phyloP scores from a whole-genome alignment of 2,113 vertebrate species.

The Seriola dumerili region DNA sequence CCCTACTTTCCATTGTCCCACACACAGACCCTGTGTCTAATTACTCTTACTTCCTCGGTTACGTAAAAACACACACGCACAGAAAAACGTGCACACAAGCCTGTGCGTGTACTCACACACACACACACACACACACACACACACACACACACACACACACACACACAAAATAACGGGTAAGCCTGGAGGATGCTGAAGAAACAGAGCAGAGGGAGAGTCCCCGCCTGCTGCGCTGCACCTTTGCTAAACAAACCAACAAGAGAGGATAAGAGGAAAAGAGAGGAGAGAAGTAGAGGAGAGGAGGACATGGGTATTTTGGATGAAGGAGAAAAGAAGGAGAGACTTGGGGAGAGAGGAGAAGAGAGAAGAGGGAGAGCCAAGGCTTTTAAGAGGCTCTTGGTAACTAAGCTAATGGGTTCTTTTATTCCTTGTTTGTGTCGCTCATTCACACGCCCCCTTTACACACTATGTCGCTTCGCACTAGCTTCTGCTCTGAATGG shows the following conservation, averaged over 20 bases:
- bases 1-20: conserved; percentile 24
- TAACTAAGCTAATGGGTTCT: conserved; percentile 60
- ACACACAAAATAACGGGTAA: conserved; percentile 8
- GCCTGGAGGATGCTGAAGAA: conserved; percentile 43
- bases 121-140: background rate
- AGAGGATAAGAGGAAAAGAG: background rate
- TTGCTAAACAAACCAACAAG: background rate
- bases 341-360: background rate
- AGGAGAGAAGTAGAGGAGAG: background rate
- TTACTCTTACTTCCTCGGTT: conserved; percentile 50
- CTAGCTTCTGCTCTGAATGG: conserved; percentile 52
- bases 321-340: background rate
- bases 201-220: conserved; percentile 7
- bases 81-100: background rate
- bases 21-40: conserved; percentile 51
- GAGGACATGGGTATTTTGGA: background rate
- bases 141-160: background rate
- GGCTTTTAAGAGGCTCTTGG: conserved; percentile 60
- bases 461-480: conserved; percentile 58
- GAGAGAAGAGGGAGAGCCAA: conserved; percentile 20
- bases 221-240: conserved; percentile 1
- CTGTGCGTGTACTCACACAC: background rate
- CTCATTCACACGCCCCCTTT: conserved; percentile 60
- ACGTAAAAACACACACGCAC: conserved; percentile 11
- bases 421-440: conserved; percentile 45